Conservation (phyloP, 2,888 invertebrate genomes). For the Eledona agricola region DNA sequence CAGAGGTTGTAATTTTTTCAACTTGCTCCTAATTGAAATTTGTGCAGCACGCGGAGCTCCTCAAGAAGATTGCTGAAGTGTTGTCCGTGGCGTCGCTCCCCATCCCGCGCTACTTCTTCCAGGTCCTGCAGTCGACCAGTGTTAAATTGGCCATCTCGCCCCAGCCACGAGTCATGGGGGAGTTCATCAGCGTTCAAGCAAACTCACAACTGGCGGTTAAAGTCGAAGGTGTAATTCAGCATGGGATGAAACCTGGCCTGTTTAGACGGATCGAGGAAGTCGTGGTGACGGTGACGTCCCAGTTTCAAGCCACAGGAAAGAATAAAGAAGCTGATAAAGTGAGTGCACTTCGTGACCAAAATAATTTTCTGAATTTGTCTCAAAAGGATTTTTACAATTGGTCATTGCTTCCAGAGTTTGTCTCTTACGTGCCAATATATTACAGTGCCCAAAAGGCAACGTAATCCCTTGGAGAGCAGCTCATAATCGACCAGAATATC, state of each 20-base stretch:
- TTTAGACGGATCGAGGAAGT: constrained; percentile 78
- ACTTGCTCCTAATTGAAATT: constrained; percentile 1
- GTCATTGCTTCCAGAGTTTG: too few relatives aligned
- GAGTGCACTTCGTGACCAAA: too few relatives aligned
- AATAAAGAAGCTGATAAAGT: constrained; percentile 59
- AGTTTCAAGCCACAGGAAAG: constrained; percentile 64
- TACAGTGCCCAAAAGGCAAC: too few relatives aligned
- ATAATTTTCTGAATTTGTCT: too few relatives aligned
- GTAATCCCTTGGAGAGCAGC: too few relatives aligned
- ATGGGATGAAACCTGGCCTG: constrained; percentile 72
- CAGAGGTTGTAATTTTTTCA: constrained; percentile 1
- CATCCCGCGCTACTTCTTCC: constrained; percentile 83
- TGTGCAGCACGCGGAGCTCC: constrained; percentile 65
- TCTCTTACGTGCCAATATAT: too few relatives aligned
- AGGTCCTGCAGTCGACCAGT: constrained; percentile 83
- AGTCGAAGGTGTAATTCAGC: constrained; percentile 91
- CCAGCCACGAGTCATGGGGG: constrained; percentile 80
- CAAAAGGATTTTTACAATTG: too few relatives aligned
- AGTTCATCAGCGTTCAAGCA: constrained; percentile 83
- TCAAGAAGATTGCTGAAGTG: constrained; percentile 70
- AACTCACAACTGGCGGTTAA: constrained; percentile 89
- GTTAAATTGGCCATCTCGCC: constrained; percentile 85
- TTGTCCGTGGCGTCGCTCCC: constrained; percentile 72
- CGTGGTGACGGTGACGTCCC: constrained; percentile 74
- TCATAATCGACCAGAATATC: too few relatives aligned